Base-by-base conservation (phyloP, 2,797 vertebrate genomes). In the Kryptolebias ocellatus region DNA sequence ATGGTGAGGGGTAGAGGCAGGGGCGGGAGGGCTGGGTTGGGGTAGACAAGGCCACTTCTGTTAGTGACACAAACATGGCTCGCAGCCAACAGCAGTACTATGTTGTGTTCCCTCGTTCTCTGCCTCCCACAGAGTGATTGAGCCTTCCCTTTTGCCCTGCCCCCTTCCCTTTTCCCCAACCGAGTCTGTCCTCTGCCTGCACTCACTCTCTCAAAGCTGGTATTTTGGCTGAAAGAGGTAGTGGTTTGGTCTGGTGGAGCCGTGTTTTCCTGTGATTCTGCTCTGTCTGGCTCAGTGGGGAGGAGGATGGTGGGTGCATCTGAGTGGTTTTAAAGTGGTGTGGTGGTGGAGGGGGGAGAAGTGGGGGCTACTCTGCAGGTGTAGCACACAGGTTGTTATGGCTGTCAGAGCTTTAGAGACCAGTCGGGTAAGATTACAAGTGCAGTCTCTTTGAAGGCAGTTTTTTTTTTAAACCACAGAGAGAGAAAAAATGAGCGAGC, bases 1-100 rank as follows among this genome's bases (percentile, higher is more conserved):
- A 67, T 82, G 81, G 70, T 64, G 39, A 78, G 63, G 80, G 60
- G 79, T 60, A 53, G 79, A 67, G 70, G 72, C 49, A n/a, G 51
- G 67, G 45, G 37, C 17, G 67, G 20, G 34, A 5, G 55, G 39
- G 57, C 37, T 53, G 69, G 56, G 52, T n/a, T 39, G 50, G 55
- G 72, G 59, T 31, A 78, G 84, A 92, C 91, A 92, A 92, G 90
- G 87, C 88, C 74, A 84, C 85, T 87, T 91, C 89, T 92, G 90
- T 91, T 91, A 82, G 84, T 91, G 92, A 91, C 89, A 90, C 84
- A 87, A 90, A 89, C 81, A 87, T 90, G 87, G 90, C 88, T 85
- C 47, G 3, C 46, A 73, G 90, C 91, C 83, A 89, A 77, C 76
- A 76, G 64, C 84, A 87, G 91, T 69, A 80, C 85, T 73, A 74